Evolutionary conservation across 2,113 vertebrate species (phyloP).

Genomic region (Eubucco bourcierii): DNA sequence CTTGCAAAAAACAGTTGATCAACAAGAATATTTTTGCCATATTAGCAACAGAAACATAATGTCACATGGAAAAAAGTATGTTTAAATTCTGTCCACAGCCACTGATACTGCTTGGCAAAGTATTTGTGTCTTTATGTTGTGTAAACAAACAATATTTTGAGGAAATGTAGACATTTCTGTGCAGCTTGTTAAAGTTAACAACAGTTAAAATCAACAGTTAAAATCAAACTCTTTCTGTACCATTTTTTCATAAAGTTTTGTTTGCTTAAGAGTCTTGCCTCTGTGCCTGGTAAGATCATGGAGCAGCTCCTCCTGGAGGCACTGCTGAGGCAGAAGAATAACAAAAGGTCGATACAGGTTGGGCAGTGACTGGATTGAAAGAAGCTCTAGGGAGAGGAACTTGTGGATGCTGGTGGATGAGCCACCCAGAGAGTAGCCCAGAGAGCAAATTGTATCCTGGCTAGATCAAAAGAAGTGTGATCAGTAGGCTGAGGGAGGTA

Average conservation of each 20-base stretch:
- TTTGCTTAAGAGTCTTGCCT: too few relatives aligned
- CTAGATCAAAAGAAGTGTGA: too few relatives aligned
- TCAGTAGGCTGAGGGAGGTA: too few relatives aligned
- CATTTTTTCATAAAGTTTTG: not conserved
- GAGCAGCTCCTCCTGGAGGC: not conserved
- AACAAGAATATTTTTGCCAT: not conserved
- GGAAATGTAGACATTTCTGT: not conserved
- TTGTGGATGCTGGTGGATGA: too few relatives aligned
- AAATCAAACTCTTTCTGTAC: not conserved
- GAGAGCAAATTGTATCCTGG: too few relatives aligned
- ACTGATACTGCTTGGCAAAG: not conserved
- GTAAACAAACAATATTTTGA: not conserved
- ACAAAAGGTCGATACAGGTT: too few relatives aligned
- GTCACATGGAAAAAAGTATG: not conserved
- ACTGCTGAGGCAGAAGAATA: too few relatives aligned
- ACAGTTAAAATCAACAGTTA: not conserved
- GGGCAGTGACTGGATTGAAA: too few relatives aligned
- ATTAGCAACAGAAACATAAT: not conserved
- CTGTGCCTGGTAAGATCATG: too few relatives aligned
- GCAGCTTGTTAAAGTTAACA: not conserved
- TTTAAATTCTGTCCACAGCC: not conserved
- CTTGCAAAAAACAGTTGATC: not conserved
- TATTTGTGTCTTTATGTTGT: not conserved
- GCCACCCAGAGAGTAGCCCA: too few relatives aligned
- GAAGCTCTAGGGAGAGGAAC: too few relatives aligned